These are phyloP conservation scores for Esperia sulphurella DNA, from an alignment of 2,888 invertebrate genomes.

Conservation along the genomic window DNA sequence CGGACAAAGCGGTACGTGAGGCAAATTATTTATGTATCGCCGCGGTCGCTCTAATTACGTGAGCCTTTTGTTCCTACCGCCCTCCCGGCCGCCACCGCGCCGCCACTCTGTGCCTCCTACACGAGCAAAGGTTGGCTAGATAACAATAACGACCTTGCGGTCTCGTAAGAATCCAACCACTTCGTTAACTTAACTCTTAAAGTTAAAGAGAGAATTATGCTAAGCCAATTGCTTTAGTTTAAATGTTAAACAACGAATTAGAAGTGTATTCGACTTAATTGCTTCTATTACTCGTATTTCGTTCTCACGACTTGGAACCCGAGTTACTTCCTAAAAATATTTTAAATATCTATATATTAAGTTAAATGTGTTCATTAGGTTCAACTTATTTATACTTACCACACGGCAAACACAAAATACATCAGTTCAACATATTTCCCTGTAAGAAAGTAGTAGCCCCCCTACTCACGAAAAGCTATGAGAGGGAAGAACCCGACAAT, in stretches of 20 bases:
- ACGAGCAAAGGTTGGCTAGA: slow-evolving; percentile 38
- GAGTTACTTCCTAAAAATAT: not conserved
- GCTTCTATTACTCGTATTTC: not conserved
- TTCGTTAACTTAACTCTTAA: slow-evolving; percentile 21
- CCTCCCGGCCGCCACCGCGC: slow-evolving; percentile 27
- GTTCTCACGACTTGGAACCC: not conserved
- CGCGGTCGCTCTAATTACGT: slow-evolving; percentile 75
- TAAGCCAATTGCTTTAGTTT: slow-evolving; percentile 12
- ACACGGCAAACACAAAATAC: not conserved
- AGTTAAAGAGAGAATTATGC: slow-evolving; percentile 10
- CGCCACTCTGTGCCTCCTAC: slow-evolving; percentile 45
- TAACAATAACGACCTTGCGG: slow-evolving; percentile 56
- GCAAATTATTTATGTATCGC: slow-evolving; percentile 79
- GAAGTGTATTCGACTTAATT: slow-evolving; percentile 4
- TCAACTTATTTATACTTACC: too few relatives aligned
- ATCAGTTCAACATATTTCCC: not conserved
- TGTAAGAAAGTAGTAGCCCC: not conserved
- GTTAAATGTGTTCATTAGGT: too few relatives aligned
- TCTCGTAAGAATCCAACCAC: slow-evolving; percentile 42
- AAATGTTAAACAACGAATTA: slow-evolving; percentile 3
- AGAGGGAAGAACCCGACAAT: slow-evolving; percentile 40
- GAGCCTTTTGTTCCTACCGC: slow-evolving; percentile 71
- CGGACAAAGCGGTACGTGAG: slow-evolving; percentile 75
- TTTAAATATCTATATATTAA: too few relatives aligned
- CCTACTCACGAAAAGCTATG: slow-evolving; percentile 21